Percentiles rank a stretch among this genome's conserved stretches.
These are phyloP conservation scores for Phalacrocorax brasilianus DNA, from an alignment of 2,113 vertebrate genomes.

Conservation along the genomic window DNA sequence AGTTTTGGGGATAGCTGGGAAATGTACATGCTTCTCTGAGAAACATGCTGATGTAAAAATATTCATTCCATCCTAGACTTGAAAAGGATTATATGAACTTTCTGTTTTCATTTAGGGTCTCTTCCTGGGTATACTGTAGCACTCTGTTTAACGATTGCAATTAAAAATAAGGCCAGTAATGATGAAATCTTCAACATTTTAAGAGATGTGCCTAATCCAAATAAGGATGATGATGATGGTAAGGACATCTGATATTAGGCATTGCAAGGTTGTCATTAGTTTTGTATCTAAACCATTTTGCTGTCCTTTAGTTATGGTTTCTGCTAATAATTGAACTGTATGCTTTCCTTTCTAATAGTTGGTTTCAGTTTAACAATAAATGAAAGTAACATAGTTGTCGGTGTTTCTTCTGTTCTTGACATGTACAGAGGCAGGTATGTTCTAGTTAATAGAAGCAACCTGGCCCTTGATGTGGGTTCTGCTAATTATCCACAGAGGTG, in stretches of 20 bases:
- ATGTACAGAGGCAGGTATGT: not conserved
- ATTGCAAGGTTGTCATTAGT: not conserved
- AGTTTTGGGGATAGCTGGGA: not conserved
- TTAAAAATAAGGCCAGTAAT: slow-evolving; percentile 89
- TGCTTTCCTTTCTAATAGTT: not conserved
- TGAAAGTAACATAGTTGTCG: not conserved
- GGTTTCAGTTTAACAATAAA: not conserved
- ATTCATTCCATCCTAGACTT: not conserved
- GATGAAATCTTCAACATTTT: slow-evolving; percentile 88
- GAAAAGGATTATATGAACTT: not conserved
- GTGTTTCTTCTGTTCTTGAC: not conserved
- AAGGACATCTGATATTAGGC: not conserved
- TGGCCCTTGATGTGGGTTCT: not conserved
- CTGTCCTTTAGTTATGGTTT: not conserved
- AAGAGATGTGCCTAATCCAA: slow-evolving; percentile 90
- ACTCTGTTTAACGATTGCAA: slow-evolving; percentile 81
- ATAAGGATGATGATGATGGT: slow-evolving; percentile 92
- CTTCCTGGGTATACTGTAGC: slow-evolving; percentile 85
- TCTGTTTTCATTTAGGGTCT: slow-evolving; percentile 71
- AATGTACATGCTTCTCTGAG: not conserved
- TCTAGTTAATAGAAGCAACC: not conserved
- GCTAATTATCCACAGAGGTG: not conserved
- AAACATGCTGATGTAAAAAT: not conserved
- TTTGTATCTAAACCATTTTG: not conserved
- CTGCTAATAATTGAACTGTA: not conserved